Base-by-base conservation (phyloP, 37 sponge, comb jelly and placozoan genomes). In the Beroe forskalii region DNA sequence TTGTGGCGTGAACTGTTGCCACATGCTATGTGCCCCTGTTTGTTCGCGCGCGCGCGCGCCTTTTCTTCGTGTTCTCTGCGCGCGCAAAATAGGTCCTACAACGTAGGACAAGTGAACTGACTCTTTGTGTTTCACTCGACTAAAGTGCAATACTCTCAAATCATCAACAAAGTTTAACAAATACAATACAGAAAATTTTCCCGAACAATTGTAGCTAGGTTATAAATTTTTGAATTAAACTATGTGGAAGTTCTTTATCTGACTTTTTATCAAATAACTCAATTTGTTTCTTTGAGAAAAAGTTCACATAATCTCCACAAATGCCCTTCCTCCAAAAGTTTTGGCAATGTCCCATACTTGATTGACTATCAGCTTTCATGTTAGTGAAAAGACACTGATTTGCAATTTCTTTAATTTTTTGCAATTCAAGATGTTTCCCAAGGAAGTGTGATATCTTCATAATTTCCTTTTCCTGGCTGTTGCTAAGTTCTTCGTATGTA, bases 261-360 rank as follows among this genome's bases (percentile, higher is more conserved):
- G 27, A 44, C 20, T 80, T 80, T 23, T 2, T 37, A 27, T 41
- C 55, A n/a, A 80, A 80, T 42, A 33, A 20, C 30, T 80, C 27
- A 9, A 44, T 43, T 80, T 80, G 86, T 40, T 80, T 30, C 23
- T 80, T 24, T 44, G 86, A 23, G 30, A 80, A 80, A 42, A 30
- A 44, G 86, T 80, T 80, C 12, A 80, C 55, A 42, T 80, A 37
- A 44, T 80, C 86, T 43, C 86, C 86, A 44, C 44, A 41, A 23
- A 38, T 27, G 3, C 86, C 86, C 42, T 80, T 80, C 27, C 86
- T 80, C 86, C 86, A 80, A 25, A 80, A 43, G 31, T 80, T 43
- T 41, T 80, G 40, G 55, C 44, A 41, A n/a, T 80, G 35, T 20
- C 48, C 86, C 86, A 80, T 80, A 27, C 86, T 80, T 40, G 55